Evolutionary conservation across 2,113 vertebrate species (phyloP).

Genomic region (human): GRCh38 chr14:65560001-65560500

Average conservation of each 20-base stretch:
- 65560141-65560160: constrained; percentile 6
- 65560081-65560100: constrained; percentile 19
- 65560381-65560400: no score
- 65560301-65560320: constrained; percentile 5
- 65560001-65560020: not conserved
- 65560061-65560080: not conserved
- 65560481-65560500: not conserved
- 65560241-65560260: not conserved
- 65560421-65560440: no score
- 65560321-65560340: constrained; percentile 8
- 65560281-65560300: not conserved
- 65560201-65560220: not conserved
- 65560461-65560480: no score
- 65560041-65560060: not conserved
- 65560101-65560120: constrained; percentile 20
- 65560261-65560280: not conserved
- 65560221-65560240: not conserved
- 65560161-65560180: constrained; percentile 20
- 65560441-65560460: no score
- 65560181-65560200: not conserved
- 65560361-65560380: no score
- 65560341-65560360: not conserved
- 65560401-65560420: no score
- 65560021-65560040: not conserved
- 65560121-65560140: not conserved